A percentile compares a stretch with the other conserved stretches of the same genome.
phyloP scores from a whole-genome alignment of 2,888 invertebrate species.

The Erebia palarica region DNA sequence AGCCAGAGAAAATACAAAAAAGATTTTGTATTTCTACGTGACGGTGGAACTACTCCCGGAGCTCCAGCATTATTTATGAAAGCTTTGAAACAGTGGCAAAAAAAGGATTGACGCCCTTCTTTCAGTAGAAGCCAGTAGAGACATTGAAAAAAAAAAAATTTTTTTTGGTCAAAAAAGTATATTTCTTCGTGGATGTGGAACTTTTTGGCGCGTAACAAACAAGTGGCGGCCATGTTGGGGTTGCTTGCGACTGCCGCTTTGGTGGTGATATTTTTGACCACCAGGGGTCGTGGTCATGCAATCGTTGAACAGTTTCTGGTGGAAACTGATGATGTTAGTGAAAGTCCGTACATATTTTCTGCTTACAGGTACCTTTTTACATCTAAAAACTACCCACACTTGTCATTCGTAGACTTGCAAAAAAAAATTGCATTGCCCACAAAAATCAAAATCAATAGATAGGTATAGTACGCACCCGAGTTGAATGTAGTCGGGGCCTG shows the following conservation, averaged over 20 bases:
- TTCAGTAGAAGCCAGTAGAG: background rate
- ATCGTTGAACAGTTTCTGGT: constrained; percentile 47
- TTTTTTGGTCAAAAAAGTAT: constrained; percentile 6
- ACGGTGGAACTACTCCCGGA: background rate
- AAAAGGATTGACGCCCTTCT: background rate
- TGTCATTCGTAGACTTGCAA: no score
- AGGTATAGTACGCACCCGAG: no score
- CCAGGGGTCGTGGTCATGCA: constrained; percentile 54
- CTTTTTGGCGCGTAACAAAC: constrained; percentile 71
- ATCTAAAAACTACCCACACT: background rate
- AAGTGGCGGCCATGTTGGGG: constrained; percentile 72
- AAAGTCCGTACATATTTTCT: constrained; percentile 63
- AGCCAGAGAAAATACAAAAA: constrained; percentile 16
- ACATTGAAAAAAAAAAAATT: no score
- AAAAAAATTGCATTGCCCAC: no score
- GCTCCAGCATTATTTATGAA: background rate
- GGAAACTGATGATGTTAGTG: constrained; percentile 68
- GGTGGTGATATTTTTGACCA: constrained; percentile 62
- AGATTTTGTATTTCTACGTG: background rate
- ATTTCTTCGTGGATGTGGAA: constrained; percentile 66
- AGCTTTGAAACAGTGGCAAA: background rate
- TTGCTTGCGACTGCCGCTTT: constrained; percentile 63
- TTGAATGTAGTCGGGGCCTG: no score
- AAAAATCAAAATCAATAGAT: no score
- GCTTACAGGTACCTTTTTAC: constrained; percentile 60